Evolutionary conservation across 1,140 invertebrate genomes (phyloP).

Genomic region (Philaenus spumarius): DNA sequence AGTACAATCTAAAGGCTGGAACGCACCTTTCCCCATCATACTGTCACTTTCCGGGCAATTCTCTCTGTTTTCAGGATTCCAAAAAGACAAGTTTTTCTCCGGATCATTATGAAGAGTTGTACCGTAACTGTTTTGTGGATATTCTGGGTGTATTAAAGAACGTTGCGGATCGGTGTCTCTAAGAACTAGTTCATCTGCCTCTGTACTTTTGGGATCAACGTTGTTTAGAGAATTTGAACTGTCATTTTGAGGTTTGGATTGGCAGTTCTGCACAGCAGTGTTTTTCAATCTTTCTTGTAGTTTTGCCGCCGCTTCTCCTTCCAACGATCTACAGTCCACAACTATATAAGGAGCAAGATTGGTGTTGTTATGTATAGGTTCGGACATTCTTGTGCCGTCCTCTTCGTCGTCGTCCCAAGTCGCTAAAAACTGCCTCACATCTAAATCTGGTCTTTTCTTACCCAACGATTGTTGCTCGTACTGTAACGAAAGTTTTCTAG

Average conservation of each 20-base stretch:
- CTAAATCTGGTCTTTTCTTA: constrained; percentile 15
- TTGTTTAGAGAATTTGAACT: neutral
- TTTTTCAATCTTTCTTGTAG: constrained; percentile 8
- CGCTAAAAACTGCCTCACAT: constrained; percentile 15
- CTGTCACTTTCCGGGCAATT: neutral
- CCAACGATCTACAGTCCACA: constrained; percentile 6
- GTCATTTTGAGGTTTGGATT: neutral
- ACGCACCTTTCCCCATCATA: constrained; percentile 2
- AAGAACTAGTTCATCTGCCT: neutral
- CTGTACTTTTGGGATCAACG: neutral
- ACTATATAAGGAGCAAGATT: constrained; percentile 8
- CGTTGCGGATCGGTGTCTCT: neutral
- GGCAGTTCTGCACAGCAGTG: neutral
- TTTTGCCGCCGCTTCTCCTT: constrained; percentile 8
- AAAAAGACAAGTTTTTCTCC: neutral
- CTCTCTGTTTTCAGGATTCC: constrained; percentile 2
- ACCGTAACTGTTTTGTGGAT: neutral
- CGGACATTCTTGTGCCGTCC: constrained; percentile 3
- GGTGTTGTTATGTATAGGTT: neutral
- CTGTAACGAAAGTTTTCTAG: neutral
- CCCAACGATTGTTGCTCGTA: constrained; percentile 3
- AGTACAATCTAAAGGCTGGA: constrained; percentile 8
- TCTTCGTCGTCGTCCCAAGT: constrained; percentile 19
- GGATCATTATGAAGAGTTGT: neutral
- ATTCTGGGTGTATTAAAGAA: neutral